Base-by-base conservation (phyloP, 2,888 invertebrate species). In the Deladenus siricidicola region DNA sequence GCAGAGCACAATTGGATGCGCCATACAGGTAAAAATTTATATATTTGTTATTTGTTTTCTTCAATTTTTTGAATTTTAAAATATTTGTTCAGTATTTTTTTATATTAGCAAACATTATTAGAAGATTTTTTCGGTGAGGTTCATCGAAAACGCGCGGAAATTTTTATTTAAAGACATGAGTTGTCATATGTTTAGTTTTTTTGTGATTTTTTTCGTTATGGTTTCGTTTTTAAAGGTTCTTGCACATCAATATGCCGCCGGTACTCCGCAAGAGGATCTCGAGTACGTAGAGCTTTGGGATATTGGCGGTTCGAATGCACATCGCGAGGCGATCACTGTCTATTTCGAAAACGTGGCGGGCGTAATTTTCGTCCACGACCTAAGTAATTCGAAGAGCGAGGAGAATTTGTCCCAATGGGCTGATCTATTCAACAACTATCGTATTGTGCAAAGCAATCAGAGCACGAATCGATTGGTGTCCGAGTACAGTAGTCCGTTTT, bases 361-460 rank as follows among this genome's bases (percentile, higher is more conserved):
- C 84, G 87, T 94, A 39, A 90, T 98, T 72, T 83, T 98, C 64
- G 93, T 96, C 1, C 94, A 98, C 80, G 98, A 98, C 83, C 83
- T 96, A 75, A 90, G 90, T 4, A 98, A 98, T 80, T 85, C 90
- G 67, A 94, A 94, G 81, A 93, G 93, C 57, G 90, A 94, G 80
- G 86, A 73, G 64, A 75, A 75, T 55, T 64, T 75, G 10, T 56
- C 63, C 24, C 66, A 53, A 39, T 53, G 53, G 53, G n/a, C n/a
- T 34, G 53, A 53, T 6, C 53, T 53, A 23, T 24, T 53, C 39
- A 34, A 53, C 53, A 53, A 53, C 30, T 39, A 53, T 39, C 53
- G 53, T 29, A n/a, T 24, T 24, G 6, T 28, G 2, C 56, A 51
- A 52, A 14, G 21, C 8, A 23, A 56, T 56, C 17, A 17, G 4